Evolutionary conservation across 2,888 invertebrate genomes (phyloP), one percentile per base, ranked within the genome.

Genomic region (Cosmorhoe ocellata): DNA sequence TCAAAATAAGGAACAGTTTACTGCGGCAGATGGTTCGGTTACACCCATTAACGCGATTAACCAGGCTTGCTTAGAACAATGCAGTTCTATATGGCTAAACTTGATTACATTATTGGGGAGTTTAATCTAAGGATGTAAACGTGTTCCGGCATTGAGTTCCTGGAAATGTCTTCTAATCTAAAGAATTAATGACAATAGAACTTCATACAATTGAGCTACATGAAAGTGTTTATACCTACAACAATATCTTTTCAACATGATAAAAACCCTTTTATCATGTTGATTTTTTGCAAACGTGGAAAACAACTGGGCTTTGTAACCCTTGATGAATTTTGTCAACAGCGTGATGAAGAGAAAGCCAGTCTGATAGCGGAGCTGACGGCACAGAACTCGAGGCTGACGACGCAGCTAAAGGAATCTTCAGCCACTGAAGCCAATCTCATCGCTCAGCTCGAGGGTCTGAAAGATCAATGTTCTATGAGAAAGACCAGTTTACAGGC

Each of bases 331-430:
- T 64, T 74, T 64, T 65, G 59, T 67, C 60, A 44, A 51, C 91
- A 94, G 88, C 91, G 92, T 61, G 96, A 96, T 76, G 93, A 95
- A 62, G 97, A 97, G 67, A 97, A 97, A 77, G 93, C 95, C 56
- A 91, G 92, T 56, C 90, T 97, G 51, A 95, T 98, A 56, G 92
- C 94, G 43, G 95, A 98, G 84, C 91, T 98, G 58, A 96, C 95
- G 22, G 95, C 96, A 55, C 98, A 98, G 86, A 98, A 98, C 82
- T 94, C 95, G 48, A 91, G 96, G 57, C 92, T 98, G 38, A 96
- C 97, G 6, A 92, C 93, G 43, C 97, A 98, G 82, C 92, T 98
- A 49, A 95, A 96, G 80, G 95, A 97, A 83, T 95, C 95, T 3
- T 93, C 95, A 38, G 93, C 93, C 57, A 93, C 93, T 39, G 97